A percentile compares a stretch with the other conserved stretches of the same genome.
phyloP scores from a whole-genome alignment of 2,113 vertebrate genomes.

The Lepidothrix coronata region DNA sequence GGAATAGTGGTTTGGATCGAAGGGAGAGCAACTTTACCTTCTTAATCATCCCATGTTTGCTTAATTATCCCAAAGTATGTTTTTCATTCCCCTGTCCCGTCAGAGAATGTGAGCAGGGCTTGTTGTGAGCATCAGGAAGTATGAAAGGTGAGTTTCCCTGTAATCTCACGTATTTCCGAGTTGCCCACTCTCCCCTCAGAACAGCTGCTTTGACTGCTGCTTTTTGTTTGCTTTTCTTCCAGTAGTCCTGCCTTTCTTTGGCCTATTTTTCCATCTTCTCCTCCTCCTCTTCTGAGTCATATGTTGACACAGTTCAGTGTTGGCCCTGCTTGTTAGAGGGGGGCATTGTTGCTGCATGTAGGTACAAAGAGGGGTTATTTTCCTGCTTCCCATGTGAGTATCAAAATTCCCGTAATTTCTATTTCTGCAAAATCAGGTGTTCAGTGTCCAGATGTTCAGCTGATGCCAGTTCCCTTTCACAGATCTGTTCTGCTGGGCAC shows the following conservation, averaged over 20 bases:
- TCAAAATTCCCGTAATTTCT: neutral
- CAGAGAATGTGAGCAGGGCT: neutral
- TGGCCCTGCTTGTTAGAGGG: neutral
- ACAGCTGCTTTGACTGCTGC: constrained; percentile 33
- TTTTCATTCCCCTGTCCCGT: neutral
- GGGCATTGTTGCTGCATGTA: neutral
- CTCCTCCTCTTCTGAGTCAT: constrained; percentile 62
- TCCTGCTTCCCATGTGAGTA: neutral
- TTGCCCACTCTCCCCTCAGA: neutral
- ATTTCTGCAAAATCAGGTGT: neutral
- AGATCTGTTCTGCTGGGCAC: neutral
- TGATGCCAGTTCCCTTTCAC: neutral
- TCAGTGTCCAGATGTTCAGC: neutral
- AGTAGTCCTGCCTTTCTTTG: constrained; percentile 39
- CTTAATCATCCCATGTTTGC: neutral
- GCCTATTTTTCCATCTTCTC: constrained; percentile 46
- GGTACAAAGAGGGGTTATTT: neutral
- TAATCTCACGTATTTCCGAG: neutral
- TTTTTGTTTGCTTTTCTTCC: constrained; percentile 60
- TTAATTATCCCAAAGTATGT: constrained; percentile 15
- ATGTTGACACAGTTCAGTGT: constrained; percentile 28
- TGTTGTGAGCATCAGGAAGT: constrained; percentile 3
- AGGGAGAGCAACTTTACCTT: neutral
- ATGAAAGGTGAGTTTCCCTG: neutral
- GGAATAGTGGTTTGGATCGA: neutral